A percentile compares a stretch with the other conserved stretches of the same genome.
These are phyloP conservation scores for Ageneiosus marmoratus DNA, from an alignment of 2,113 vertebrate genomes.

Conservation along the genomic window DNA sequence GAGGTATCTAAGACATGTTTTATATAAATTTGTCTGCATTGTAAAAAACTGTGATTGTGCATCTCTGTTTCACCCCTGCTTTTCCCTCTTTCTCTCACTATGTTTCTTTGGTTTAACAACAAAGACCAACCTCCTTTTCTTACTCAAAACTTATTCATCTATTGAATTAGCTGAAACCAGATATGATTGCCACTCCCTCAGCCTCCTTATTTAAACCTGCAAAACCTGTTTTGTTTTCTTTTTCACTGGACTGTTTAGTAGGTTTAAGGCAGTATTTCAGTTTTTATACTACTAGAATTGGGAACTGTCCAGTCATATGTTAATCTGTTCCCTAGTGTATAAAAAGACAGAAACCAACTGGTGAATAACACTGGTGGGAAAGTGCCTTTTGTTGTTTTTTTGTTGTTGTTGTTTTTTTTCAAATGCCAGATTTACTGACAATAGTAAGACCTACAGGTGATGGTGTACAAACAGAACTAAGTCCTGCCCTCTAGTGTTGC, in stretches of 20 bases:
- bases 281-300: not conserved
- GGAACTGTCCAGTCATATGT: not conserved
- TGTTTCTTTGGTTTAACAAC: slow-evolving; percentile 25
- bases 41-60: not conserved
- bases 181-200: slow-evolving; percentile 8
- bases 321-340: not conserved
- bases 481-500: slow-evolving; percentile 23
- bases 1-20: not conserved
- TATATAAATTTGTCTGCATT: not conserved
- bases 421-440: not conserved
- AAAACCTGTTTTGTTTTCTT: slow-evolving; percentile 27
- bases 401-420: no score
- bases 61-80: not conserved
- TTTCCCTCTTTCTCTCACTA: not conserved
- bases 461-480: not conserved
- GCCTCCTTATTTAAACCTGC: slow-evolving; percentile 11
- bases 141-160: not conserved
- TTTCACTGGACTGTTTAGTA: not conserved
- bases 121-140: not conserved
- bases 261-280: not conserved
- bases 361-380: not conserved
- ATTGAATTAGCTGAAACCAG: slow-evolving; percentile 13
- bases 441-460: not conserved
- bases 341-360: not conserved
- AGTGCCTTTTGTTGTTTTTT: not conserved